phyloP scores from a whole-genome alignment of 2,797 vertebrate genomes.

The Antrozous pallidus region DNA sequence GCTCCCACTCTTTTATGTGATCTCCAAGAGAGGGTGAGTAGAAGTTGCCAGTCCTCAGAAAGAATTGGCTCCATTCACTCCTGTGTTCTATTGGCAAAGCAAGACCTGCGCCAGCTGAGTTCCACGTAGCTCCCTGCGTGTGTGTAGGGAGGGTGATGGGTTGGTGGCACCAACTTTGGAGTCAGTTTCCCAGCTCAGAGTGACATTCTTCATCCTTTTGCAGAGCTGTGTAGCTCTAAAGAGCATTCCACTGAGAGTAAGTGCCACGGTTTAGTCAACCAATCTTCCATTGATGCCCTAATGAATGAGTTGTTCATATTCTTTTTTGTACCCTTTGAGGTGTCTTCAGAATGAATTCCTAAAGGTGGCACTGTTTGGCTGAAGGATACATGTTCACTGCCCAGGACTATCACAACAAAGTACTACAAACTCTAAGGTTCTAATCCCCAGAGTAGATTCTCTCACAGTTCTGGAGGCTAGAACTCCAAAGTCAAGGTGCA shows the following conservation, averaged over 20 bases:
- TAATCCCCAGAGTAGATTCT: background rate
- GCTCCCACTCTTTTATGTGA: no score
- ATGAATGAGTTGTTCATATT: background rate
- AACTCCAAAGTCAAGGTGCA: background rate
- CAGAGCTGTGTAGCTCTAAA: background rate
- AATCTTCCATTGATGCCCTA: rapidly evolving
- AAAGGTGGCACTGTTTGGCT: background rate
- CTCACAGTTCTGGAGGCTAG: background rate
- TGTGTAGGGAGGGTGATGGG: rapidly evolving
- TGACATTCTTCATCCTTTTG: no score
- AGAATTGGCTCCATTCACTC: background rate
- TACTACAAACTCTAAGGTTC: no score
- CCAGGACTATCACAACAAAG: background rate
- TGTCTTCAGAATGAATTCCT: background rate
- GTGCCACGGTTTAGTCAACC: no score
- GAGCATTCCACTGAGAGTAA: rapidly evolving
- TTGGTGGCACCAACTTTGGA: rapidly evolving
- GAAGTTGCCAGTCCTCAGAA: background rate
- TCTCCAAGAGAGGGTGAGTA: background rate
- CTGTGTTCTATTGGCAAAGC: background rate
- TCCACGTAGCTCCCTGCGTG: background rate
- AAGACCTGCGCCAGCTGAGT: background rate
- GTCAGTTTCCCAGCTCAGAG: background rate
- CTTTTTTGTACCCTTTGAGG: background rate
- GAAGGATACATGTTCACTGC: background rate